Evolutionary conservation across 2,113 vertebrate genomes (phyloP), one percentile per base, ranked within the genome.

Genomic region (Apteryx mantelli): DNA sequence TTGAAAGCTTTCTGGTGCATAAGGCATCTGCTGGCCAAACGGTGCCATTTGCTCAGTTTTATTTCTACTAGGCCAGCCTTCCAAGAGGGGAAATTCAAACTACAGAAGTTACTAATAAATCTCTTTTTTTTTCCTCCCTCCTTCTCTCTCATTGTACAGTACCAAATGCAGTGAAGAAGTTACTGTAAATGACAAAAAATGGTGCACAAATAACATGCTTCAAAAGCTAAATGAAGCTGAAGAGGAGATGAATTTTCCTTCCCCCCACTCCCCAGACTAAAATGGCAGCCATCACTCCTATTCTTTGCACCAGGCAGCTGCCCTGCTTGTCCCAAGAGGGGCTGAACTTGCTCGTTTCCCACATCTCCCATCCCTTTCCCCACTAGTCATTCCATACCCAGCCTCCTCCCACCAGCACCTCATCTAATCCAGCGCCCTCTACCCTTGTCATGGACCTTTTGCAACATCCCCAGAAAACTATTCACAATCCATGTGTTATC

Each of bases 381-480:
- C 30, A 36, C 13, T 14, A 40, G 8, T 55, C 4, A 19, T 56
- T n/a, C 12, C 19, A 56, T 8, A n/a, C 8, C 22, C 55, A 66
- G 6, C 8, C 4, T 13, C 71, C 26, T 77, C 21, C n/a, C 40
- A 81, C 5, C 34, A 50, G 28, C 5, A 13, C 13, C 5, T 32
- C 55, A 6, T 56, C 15, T 69, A 52, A 38, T 26, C 25, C 1
- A 1, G 12, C 38, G 65, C 2, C 8, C 24, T 93, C 44, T 68
- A 9, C 5, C 58, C 22, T 76, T 32, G 9, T 15, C 46, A 18
- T 12, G 6, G 5, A 73, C 36, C 8, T 74, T 81, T 56, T 55
- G 5, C 3, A 50, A 17, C 13, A 19, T 7, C 5, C 19, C 3
- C 30, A 30, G 4, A 42, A 42, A 22, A 2, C 2, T 58, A 18